Conservation (phyloP, 2,888 invertebrate genomes). For the Cephonodes hylas region DNA sequence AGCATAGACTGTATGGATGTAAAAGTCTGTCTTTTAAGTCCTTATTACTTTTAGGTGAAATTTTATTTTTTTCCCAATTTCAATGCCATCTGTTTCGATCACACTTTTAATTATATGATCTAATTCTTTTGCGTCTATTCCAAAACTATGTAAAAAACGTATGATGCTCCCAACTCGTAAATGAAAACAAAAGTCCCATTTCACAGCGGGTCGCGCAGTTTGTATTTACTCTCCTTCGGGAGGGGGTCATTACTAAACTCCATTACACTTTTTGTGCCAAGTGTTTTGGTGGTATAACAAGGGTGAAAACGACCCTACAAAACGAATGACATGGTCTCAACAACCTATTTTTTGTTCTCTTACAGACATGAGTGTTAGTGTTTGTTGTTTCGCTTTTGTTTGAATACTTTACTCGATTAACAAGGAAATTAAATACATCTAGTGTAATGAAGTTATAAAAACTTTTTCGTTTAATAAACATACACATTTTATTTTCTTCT, state of each 20-base stretch:
- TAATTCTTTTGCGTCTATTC: neutral
- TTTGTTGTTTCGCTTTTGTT: neutral
- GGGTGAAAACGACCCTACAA: slow-evolving; percentile 78
- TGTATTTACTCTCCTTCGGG: slow-evolving; percentile 58
- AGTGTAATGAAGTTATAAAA: too few relatives aligned
- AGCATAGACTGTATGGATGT: too few relatives aligned
- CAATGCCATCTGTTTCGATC: too few relatives aligned
- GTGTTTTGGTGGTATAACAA: slow-evolving; percentile 79
- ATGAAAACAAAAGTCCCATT: slow-evolving; percentile 50
- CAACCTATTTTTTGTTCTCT: slow-evolving; percentile 49
- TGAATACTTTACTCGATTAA: neutral
- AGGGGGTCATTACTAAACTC: slow-evolving; percentile 78
- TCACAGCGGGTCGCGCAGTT: slow-evolving; percentile 65
- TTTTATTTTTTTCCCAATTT: too few relatives aligned
- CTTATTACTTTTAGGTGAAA: too few relatives aligned
- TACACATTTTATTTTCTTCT: too few relatives aligned
- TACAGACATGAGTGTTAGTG: slow-evolving; percentile 12
- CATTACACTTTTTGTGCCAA: slow-evolving; percentile 80
- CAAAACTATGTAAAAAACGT: neutral
- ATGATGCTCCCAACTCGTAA: slow-evolving; percentile 36
- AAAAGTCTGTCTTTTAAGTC: too few relatives aligned
- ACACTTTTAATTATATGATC: neutral
- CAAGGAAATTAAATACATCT: too few relatives aligned
- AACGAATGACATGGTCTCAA: slow-evolving; percentile 71
- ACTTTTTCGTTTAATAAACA: too few relatives aligned